These are phyloP conservation scores for Lutra lutra DNA, from an alignment of 2,797 vertebrate genomes.

Conservation along the genomic window DNA sequence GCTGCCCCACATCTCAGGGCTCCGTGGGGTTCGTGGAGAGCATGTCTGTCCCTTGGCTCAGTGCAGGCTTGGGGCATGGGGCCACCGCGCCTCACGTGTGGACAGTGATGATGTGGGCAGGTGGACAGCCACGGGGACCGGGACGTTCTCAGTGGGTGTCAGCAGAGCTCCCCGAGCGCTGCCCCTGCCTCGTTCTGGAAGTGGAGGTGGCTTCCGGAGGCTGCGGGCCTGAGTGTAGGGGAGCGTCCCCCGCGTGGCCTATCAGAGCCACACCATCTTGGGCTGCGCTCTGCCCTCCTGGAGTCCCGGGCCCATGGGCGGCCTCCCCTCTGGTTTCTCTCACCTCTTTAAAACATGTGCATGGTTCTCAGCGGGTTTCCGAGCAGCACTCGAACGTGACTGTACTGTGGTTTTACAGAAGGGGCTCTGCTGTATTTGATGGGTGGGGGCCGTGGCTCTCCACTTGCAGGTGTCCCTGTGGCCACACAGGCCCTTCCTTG, in stretches of 20 bases:
- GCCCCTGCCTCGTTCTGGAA: neutral
- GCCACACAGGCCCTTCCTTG: rapidly evolving
- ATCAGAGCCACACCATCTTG: neutral
- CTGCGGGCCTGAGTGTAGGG: neutral
- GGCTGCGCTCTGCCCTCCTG: neutral
- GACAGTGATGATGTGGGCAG: rapidly evolving
- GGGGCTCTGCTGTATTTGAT: conserved; percentile 26
- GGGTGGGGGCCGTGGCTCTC: neutral
- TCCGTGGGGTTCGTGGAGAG: rapidly evolving
- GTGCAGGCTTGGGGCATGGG: rapidly evolving
- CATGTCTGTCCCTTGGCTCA: neutral
- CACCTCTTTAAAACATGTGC: neutral
- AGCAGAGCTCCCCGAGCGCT: rapidly evolving
- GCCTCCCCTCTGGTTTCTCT: conserved; percentile 45
- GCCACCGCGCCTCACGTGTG: rapidly evolving
- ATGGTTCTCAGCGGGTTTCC: conserved; percentile 48
- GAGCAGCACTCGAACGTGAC: neutral
- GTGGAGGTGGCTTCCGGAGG: conserved; percentile 48
- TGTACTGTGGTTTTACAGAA: conserved; percentile 67
- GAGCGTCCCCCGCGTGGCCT: neutral
- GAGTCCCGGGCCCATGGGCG: neutral
- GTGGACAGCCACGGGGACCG: rapidly evolving
- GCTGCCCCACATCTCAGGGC: neutral
- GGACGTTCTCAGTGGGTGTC: neutral
- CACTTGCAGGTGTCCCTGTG: rapidly evolving